Evolutionary conservation across 2,888 invertebrate genomes (phyloP).

Genomic region (Ichneumoninae sp.): DNA sequence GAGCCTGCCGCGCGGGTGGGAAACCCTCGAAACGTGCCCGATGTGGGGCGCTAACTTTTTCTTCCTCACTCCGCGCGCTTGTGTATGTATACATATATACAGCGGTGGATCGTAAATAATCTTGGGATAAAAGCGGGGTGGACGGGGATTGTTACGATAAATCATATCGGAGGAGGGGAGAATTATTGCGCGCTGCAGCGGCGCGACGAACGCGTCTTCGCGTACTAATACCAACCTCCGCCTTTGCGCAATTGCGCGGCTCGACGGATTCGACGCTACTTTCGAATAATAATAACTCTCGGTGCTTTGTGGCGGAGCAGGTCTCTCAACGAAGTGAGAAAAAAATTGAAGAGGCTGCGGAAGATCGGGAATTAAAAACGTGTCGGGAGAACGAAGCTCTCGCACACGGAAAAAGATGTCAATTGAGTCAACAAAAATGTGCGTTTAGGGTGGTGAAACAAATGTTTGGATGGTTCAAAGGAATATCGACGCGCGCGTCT

Average conservation of each 20-base stretch:
- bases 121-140: slow-evolving; percentile 27
- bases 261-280: background rate
- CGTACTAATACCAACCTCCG: background rate
- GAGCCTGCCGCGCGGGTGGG: background rate
- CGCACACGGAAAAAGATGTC: too few species aligned
- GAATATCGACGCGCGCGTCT: too few species aligned
- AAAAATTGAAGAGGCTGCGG: background rate
- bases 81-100: background rate
- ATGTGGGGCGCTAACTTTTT: slow-evolving; percentile 39
- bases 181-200: slow-evolving; percentile 29
- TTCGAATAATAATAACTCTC: slow-evolving; percentile 9
- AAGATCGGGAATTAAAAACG: background rate
- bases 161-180: slow-evolving; percentile 36
- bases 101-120: slow-evolving; percentile 48
- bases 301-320: background rate
- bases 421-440: too few species aligned
- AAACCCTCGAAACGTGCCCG: slow-evolving; percentile 44
- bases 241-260: background rate
- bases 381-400: background rate
- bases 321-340: background rate
- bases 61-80: background rate
- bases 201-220: slow-evolving; percentile 15
- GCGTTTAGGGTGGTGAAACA: too few species aligned
- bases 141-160: slow-evolving; percentile 45
- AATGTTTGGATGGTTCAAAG: too few species aligned